Evolutionary conservation across 2,113 vertebrate species (phyloP).

Genomic region (Plecotus auritus): DNA sequence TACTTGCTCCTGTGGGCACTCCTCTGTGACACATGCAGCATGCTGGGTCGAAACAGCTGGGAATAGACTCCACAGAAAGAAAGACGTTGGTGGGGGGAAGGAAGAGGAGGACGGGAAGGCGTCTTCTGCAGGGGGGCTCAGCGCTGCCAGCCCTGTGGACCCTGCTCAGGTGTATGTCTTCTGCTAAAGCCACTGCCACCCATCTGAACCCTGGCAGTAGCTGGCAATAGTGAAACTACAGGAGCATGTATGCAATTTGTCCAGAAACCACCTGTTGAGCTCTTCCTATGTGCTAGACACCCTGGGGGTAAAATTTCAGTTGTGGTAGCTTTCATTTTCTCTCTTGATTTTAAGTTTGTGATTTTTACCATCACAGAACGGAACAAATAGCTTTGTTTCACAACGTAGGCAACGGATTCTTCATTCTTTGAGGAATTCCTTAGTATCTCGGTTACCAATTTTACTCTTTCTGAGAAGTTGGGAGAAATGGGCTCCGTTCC

Average conservation of each 20-base stretch:
- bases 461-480: neutral
- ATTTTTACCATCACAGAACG: neutral
- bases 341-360: neutral
- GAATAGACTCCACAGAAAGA: neutral
- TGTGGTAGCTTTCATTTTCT: neutral
- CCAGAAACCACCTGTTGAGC: neutral
- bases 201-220: neutral
- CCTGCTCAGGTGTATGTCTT: neutral
- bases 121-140: neutral
- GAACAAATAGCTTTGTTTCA: neutral
- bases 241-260: neutral
- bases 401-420: neutral
- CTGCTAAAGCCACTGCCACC: neutral
- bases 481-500: neutral
- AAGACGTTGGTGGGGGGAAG: neutral
- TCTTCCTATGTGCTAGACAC: neutral
- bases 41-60: neutral
- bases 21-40: neutral
- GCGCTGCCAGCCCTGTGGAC: neutral
- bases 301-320: neutral
- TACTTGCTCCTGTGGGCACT: neutral
- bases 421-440: neutral
- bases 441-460: neutral
- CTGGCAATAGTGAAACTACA: neutral
- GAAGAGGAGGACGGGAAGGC: neutral